Evolutionary conservation across 2,113 vertebrate genomes (phyloP).

Genomic region (Regulus satrapa): DNA sequence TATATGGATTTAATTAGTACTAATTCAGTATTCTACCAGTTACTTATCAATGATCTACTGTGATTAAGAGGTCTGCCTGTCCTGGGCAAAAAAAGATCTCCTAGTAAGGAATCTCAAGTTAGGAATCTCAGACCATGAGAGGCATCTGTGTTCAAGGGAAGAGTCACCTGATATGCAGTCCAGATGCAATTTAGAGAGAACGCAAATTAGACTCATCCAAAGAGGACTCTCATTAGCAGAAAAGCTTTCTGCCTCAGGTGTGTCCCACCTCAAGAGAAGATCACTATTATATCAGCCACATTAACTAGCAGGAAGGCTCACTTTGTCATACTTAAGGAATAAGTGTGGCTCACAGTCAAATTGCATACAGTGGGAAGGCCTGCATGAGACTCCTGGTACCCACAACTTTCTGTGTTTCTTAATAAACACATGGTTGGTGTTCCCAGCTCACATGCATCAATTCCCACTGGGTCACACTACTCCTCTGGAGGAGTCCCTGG

Average conservation of each 20-base stretch:
- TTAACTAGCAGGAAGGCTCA: not conserved
- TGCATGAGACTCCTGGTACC: no score
- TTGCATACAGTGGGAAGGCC: not conserved
- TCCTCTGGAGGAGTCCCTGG: not conserved
- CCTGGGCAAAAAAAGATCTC: not conserved
- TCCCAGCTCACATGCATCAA: not conserved
- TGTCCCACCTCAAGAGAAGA: not conserved
- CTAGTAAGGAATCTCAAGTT: not conserved
- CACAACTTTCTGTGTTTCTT: not conserved
- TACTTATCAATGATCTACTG: not conserved
- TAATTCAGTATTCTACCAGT: not conserved
- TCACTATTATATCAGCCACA: no score
- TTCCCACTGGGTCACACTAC: no score
- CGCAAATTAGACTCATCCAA: not conserved
- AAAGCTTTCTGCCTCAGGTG: not conserved
- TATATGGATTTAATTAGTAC: not conserved
- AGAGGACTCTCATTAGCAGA: not conserved
- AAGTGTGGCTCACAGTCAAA: not conserved
- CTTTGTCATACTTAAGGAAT: not conserved
- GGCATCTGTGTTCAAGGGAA: not conserved
- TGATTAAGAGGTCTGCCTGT: not conserved
- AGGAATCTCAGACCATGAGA: not conserved
- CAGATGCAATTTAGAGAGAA: not conserved
- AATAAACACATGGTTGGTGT: not conserved
- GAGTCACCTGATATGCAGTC: not conserved